A percentile compares a stretch with the other conserved stretches of the same genome.
These are phyloP conservation scores for Myripristis murdjan DNA, from an alignment of 2,797 vertebrate genomes.

Conservation along the genomic window DNA sequence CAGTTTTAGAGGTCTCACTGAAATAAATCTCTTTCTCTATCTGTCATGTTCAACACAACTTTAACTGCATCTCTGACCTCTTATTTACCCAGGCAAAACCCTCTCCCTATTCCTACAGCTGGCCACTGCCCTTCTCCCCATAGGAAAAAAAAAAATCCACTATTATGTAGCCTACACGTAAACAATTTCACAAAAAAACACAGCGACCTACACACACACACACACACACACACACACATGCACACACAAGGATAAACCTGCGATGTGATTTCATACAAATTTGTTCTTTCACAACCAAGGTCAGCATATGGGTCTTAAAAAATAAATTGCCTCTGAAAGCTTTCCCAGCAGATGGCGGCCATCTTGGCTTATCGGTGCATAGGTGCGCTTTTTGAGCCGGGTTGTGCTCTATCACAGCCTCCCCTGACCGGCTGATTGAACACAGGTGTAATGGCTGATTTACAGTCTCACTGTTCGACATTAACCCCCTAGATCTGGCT, in stretches of 20 bases:
- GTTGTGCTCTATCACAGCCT: conserved; percentile 78
- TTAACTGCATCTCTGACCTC: conserved; percentile 53
- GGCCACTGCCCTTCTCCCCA: conserved; percentile 46
- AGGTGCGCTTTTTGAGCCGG: conserved; percentile 84
- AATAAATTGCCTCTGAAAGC: conserved; percentile 90
- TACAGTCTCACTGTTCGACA: conserved; percentile 91
- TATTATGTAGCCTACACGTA: conserved; percentile 32
- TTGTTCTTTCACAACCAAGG: conserved; percentile 79
- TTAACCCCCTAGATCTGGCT: conserved; percentile 94
- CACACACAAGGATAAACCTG: conserved; percentile 53
- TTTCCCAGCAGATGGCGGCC: conserved; percentile 87
- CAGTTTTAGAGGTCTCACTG: conserved; percentile 9
- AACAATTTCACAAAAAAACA: conserved; percentile 19
- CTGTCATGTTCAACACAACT: conserved; percentile 48
- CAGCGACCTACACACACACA: conserved; percentile 8
- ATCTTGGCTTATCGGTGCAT: conserved; percentile 90
- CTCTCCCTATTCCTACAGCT: conserved; percentile 36
- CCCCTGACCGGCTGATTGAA: conserved; percentile 88
- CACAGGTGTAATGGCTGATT: conserved; percentile 94
- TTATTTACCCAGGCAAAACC: conserved; percentile 53
- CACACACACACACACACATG: conserved; percentile 20
- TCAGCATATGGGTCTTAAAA: conserved; percentile 84
- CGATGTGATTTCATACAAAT: conserved; percentile 79
- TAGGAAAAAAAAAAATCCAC: conserved; percentile 27
- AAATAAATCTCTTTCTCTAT: conserved; percentile 42